Conservation (phyloP, 2,888 invertebrate species). For the Eupithecia insigniata region DNA sequence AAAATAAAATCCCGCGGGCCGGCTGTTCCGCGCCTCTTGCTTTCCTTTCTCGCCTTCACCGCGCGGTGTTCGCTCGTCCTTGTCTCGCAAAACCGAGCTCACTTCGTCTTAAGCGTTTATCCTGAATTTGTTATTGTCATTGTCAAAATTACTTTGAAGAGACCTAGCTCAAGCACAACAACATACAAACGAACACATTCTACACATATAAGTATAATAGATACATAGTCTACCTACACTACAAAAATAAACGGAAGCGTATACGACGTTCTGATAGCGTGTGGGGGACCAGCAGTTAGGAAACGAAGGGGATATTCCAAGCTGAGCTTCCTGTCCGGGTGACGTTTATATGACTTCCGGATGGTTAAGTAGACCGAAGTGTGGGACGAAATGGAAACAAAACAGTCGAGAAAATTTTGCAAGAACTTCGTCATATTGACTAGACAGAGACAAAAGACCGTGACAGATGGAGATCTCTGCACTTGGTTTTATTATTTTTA, state of each 20-base stretch:
- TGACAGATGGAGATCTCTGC: neutral
- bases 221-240: no score
- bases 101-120: no score
- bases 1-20: no score
- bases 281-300: conserved; percentile 7
- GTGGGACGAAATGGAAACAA: neutral
- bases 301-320: conserved; percentile 3
- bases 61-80: no score
- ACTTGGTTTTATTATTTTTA: no score
- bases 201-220: no score
- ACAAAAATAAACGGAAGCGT: neutral
- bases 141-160: neutral
- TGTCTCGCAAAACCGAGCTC: no score
- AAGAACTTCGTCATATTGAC: neutral
- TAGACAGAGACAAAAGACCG: neutral
- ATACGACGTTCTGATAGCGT: neutral
- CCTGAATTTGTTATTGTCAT: no score
- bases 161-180: neutral
- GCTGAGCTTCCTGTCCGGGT: conserved; percentile 4
- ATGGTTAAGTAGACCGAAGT: conserved; percentile 1
- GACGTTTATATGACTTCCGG: conserved; percentile 7
- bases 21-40: no score
- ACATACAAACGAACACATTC: neutral
- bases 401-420: neutral
- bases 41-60: no score